Base-by-base conservation (phyloP, 2,888 invertebrate genomes). In the Mimachlamys varia region DNA sequence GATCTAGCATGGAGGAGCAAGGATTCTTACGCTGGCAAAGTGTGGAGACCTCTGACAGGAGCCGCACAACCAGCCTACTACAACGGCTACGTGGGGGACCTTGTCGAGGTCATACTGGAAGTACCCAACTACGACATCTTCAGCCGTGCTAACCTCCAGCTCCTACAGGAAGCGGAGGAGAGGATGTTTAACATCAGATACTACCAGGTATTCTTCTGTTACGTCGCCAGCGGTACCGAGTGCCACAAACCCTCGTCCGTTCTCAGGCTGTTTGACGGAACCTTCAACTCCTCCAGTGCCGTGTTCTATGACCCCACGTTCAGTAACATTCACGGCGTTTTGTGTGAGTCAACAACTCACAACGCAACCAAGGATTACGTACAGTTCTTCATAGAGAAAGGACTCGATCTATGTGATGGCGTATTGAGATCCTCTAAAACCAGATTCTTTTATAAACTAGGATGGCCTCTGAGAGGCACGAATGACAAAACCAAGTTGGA, bases 191-290 rank as follows among this genome's bases (percentile, higher is more conserved):
- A 92, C 76, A 90, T 91, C 22, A 15, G 15, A 50, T 38, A 90
- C 37, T 94, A 92, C 62, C 90, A 92, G 62, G 15, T 88, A 19
- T n/a, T 92, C 88, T 94, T 91, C 88, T 94, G 94, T 90, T 89
- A 92, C 13, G 62, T 91, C 53, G 92, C 92, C 76, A 89, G 55
- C 22, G 49, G 90, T 33, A 15, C 89, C 87, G 58, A 62, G 0
- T 94, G 94, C 89, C 19, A 92, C 19, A 93, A 94, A 90, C 93
- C 94, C 2, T 92, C 92, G 58, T 94, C 94, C 17, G 22, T 94
- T 55, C 88, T 94, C 13, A 89, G 94, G 62, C 90, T 94, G 15
- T 94, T 94, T 91, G 94, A 94, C 89, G 94, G 94, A 33, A 93
- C 94, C 10, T 94, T 93, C 44, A 87, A 90, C 13, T 44, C 92